Base-by-base conservation (phyloP, 2,888 invertebrate species). In the Pandemis cinnamomeana region DNA sequence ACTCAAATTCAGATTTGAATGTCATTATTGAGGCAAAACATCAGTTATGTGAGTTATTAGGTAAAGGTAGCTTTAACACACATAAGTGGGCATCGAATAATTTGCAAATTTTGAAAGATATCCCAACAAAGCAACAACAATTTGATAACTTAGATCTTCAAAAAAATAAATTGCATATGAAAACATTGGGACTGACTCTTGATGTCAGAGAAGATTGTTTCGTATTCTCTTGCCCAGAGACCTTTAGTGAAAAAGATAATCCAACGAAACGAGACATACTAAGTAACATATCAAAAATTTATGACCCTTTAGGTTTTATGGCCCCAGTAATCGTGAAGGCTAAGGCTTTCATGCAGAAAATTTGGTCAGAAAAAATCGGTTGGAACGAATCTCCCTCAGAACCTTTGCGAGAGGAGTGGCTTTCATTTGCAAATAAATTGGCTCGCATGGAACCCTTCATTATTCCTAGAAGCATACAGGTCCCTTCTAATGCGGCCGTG, bases 1-100 rank as follows among this genome's bases (percentile, higher is more conserved):
- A 67, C 36, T 69, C 76, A 27, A 7, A 44, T 41, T 42, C 55
- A 7, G 58, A 70, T 46, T 20, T 71, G 62, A 10, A 41, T 51
- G 20, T 10, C 3, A 27, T 77, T 48, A 8, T 72, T 13, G 75
- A 78, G 11, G 69, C 77, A 2, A 76, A 76, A 68, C 2, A 2
- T 2, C 79, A 79, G 27, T 53, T 78, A 1, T 4, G 15, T 10
- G n/a, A 58, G 27, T 8, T 58, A 8, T 20, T 58, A 6, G 27
- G 27, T 20, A 7, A 7, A 20, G 67, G 55, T 42, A 55, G 55
- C 42, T 67, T 67, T 41, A 11, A 55, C n/a, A 67, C 67, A 5
- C 67, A 66, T 11, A 63, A 48, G 10, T 63, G 63, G 41, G 36
- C 51, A n/a, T 66, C 51, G 1, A 53, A 51, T n/a, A 0, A 27